Conservation (phyloP, 2,888 invertebrate genomes). For the Parnassius orleans region DNA sequence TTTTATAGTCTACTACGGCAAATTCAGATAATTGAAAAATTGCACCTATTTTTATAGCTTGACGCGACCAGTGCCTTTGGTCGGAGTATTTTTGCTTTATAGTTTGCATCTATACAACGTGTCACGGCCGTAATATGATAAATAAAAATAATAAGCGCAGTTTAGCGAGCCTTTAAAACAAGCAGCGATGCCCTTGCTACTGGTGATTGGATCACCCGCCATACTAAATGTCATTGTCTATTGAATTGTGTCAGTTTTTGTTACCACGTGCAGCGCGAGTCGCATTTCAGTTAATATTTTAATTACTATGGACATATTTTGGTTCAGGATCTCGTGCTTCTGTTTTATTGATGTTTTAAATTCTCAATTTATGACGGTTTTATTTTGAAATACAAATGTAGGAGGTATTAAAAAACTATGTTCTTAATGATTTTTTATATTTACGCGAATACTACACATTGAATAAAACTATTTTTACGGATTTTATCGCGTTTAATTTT, state of each 20-base stretch:
- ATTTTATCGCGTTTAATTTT: too few species aligned
- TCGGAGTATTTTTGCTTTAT: too few species aligned
- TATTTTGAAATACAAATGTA: too few species aligned
- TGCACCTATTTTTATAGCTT: neutral
- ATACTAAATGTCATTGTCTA: slow-evolving; percentile 53
- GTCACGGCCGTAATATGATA: slow-evolving; percentile 29
- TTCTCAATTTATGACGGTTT: too few species aligned
- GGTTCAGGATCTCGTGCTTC: too few species aligned
- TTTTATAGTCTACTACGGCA: neutral
- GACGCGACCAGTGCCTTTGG: too few species aligned
- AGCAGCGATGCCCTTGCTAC: slow-evolving; percentile 45
- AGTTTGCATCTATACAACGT: neutral
- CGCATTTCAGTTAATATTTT: slow-evolving; percentile 22
- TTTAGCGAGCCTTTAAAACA: slow-evolving; percentile 37
- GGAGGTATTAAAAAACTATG: too few species aligned
- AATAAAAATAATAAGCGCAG: slow-evolving; percentile 32
- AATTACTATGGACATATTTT: neutral
- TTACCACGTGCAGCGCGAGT: slow-evolving; percentile 34
- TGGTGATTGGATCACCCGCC: slow-evolving; percentile 37
- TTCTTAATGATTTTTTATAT: too few species aligned
- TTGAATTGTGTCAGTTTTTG: slow-evolving; percentile 45
- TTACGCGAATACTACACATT: too few species aligned
- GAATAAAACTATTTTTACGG: too few species aligned
- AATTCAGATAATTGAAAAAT: neutral
- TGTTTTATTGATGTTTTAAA: too few species aligned